Evolutionary conservation across 2,888 invertebrate genomes (phyloP), one percentile per base, ranked within the genome.

Genomic region (Leucophenga maculata): DNA sequence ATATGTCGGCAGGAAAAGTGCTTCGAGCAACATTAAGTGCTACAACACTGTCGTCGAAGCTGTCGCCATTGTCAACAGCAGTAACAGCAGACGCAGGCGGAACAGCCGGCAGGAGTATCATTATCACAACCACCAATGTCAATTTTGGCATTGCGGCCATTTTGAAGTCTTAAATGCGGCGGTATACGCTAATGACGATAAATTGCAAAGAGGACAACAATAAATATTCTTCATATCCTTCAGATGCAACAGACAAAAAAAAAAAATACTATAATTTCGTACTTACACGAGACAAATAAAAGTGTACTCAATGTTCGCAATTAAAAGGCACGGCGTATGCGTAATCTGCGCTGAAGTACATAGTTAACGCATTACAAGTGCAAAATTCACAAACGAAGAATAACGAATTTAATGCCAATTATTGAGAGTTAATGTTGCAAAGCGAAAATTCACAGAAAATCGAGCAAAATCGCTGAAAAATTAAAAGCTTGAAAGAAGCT

Each of bases 151-250:
- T n/a, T n/a, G 18, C 50, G 16, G 18, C 50, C 50, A 50, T 18
- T 50, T n/a, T 50, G 11, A n/a, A 3, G 31, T 14, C 83, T 75
- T 69, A 83, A 84, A 80, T 84, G 46, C 48, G 46, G 22, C 48
- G 46, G 74, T 72, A 59, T 46, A 18, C 74, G 71, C 80, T 84
- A 83, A 80, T 80, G 80, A 80, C 80, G 83, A 84, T 80, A 81
- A 80, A 84, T 80, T 81, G 83, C 77, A 69, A 64, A 26, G 3
- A 68, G 72, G 68, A 62, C 78, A 81, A 79, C 80, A 74, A 84
- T 84, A 84, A 84, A 80, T 81, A 80, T 79, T 20, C 16, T 8
- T 2, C 50, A n/a, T 16, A n/a, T n/a, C 6, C 16, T 8, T 50
- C 50, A 50, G 13, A 16, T 16, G 16, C 16, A 16, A 11, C 1